Base-by-base conservation (phyloP, 1,140 invertebrate genomes). In the Batillaria attramentaria region DNA sequence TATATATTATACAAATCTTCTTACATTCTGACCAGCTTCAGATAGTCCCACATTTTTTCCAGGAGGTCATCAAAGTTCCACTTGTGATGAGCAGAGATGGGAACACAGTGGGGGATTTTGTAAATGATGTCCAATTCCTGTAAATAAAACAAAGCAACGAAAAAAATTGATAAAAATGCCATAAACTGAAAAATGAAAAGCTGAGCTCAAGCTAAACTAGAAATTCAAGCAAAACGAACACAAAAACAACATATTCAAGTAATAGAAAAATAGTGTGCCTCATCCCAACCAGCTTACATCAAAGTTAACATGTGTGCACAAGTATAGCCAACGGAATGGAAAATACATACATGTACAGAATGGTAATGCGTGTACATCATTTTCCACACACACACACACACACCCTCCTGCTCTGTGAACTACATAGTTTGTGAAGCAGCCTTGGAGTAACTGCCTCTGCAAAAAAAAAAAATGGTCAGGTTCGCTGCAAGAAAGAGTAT, bases 31-130 rank as follows among this genome's bases (percentile, higher is more conserved):
- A 98, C 95, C 13, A 99, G 93, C 89, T 96, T 95, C 24, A 99
- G 92, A 90, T 99, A 99, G 81, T 98, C 95, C 99, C 99, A 99
- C 95, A 99, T 99, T 91, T 97, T 98, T 90, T 99, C 98, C 24
- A 99, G 91, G 69, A 99, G 92, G 91, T 99, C 98, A 92, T 99
- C 99, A 92, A 99, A 99, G 90, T 99, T 99, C 99, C 99, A 99
- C 88, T 97, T 97, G 90, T 99, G 98, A 93, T 99, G 98, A 74
- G 99, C 99, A 75, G 98, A 99, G 82, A 99, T 99, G 0, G 99
- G 99, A 20, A 99, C 98, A 90, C 97, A 98, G 90, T 99, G 98
- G 3, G 99, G 98, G 89, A 99, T 98, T 93, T 98, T 98, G 91
- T 99, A 99, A 89, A 99, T 99, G 66, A 99, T 95, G 89, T 99